Percentiles rank a stretch among this genome's conserved stretches.
These are phyloP conservation scores for Uria lomvia DNA, from an alignment of 2,113 vertebrate genomes.

Conservation along the genomic window DNA sequence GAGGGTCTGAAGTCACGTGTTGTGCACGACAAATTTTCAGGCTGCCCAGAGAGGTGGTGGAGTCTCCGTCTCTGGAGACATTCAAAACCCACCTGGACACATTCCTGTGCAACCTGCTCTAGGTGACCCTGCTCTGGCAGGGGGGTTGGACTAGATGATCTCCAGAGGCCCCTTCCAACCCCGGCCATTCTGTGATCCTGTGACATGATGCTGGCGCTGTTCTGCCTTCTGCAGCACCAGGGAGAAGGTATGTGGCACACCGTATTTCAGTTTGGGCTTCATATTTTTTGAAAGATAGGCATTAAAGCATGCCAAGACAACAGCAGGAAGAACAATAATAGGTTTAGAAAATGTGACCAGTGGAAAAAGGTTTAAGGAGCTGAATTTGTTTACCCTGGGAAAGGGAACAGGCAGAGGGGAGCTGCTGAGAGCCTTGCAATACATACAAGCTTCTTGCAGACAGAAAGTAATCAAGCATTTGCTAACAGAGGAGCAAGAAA, in stretches of 20 bases:
- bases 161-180: too few relatives aligned
- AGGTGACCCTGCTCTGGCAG: too few relatives aligned
- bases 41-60: too few relatives aligned
- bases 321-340: not conserved
- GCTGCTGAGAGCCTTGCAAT: not conserved
- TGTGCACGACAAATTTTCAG: not conserved
- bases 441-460: not conserved
- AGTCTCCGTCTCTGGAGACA: too few relatives aligned
- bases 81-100: too few relatives aligned
- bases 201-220: not conserved
- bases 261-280: not conserved
- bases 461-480: not conserved
- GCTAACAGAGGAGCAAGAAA: not conserved
- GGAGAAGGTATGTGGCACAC: not conserved
- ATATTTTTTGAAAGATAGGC: not conserved
- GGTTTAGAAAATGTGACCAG: not conserved
- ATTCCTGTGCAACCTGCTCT: too few relatives aligned
- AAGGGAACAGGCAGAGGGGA: not conserved
- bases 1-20: fast-evolving
- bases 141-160: too few relatives aligned
- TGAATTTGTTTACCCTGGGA: not conserved
- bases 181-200: too few relatives aligned
- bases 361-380: not conserved
- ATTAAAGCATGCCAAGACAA: not conserved
- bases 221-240: not conserved